Base-by-base conservation (phyloP, 2,113 vertebrate species). In the Nothocercus julius region DNA sequence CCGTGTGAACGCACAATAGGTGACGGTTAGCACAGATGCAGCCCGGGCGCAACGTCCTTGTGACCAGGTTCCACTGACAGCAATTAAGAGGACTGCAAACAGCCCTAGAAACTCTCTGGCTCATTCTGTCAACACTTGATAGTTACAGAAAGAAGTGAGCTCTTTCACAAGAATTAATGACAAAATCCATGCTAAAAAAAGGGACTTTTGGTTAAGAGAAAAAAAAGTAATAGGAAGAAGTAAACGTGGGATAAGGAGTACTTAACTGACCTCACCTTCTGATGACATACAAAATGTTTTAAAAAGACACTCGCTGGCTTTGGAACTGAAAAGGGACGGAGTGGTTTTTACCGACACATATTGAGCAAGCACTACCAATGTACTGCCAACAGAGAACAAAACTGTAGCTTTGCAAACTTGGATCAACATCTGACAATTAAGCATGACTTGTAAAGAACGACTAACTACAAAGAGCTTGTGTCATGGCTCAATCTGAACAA, bases 381-480 rank as follows among this genome's bases (percentile, higher is more conserved):
- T 72, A 47, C 83, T 89, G 92, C 94, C 84, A 94, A 61, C 67
- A 96, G 83, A 86, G 76, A 94, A 83, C 83, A 93, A 45, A 90
- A 87, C 69, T 72, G 73, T 32, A 81, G 73, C 88, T 86, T 81
- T 90, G 74, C 49, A 82, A 45, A 73, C 86, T 95, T 95, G 96
- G 94, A 95, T 36, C 62, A 82, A 89, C 88, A 94, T 96, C 92
- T 97, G 81, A 97, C 94, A 92, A 87, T 32, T 53, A 73, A 86
- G 66, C 73, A 88, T 82, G 88, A 82, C 74, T 94, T 84, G 69
- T 79, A 62, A 93, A 90, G 90, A 92, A 92, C 67, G 64, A 77
- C 77, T 62, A 84, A 92, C 47, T 84, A 90, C 63, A 88, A 90
- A 92, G 85, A 79, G 80, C 40, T 64, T 49, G 69, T 85, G 93